Evolutionary conservation across 2,797 vertebrate species (phyloP).

Genomic region (Dicrostonyx torquatus): DNA sequence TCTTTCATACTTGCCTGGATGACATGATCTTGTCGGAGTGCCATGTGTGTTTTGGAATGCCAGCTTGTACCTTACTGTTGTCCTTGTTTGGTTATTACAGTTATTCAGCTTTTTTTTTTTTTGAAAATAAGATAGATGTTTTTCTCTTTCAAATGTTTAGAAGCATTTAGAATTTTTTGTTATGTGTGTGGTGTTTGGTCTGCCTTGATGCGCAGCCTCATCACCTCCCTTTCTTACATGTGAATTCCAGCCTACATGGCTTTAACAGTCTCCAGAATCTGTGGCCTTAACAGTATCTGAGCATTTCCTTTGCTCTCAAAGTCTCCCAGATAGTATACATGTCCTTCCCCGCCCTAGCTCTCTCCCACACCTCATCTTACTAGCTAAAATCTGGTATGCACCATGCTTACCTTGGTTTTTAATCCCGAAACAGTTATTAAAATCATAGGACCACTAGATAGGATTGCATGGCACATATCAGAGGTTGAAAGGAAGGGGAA

Average conservation of each 20-base stretch:
- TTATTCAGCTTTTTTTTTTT: not conserved
- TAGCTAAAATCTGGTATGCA: not conserved
- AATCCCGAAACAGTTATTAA: not conserved
- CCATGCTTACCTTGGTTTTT: not conserved
- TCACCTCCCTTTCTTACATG: not conserved
- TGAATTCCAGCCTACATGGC: not conserved
- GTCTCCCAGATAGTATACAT: not conserved
- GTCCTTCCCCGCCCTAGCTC: not conserved
- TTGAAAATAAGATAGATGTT: not conserved
- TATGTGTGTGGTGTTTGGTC: not conserved
- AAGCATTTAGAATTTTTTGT: not conserved
- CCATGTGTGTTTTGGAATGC: not conserved
- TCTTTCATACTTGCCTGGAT: not conserved
- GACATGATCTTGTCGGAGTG: not conserved
- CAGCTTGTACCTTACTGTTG: not conserved
- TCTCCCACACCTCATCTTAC: no score
- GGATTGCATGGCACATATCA: not conserved
- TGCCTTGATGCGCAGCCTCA: no score
- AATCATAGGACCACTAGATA: not conserved
- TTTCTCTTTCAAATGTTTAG: not conserved
- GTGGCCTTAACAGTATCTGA: no score
- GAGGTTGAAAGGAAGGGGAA: not conserved
- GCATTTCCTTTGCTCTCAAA: not conserved
- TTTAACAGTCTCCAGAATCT: not conserved
- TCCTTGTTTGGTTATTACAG: not conserved